Evolutionary conservation across 2,797 vertebrate species (phyloP).

Genomic region (Chloroceryle inda): DNA sequence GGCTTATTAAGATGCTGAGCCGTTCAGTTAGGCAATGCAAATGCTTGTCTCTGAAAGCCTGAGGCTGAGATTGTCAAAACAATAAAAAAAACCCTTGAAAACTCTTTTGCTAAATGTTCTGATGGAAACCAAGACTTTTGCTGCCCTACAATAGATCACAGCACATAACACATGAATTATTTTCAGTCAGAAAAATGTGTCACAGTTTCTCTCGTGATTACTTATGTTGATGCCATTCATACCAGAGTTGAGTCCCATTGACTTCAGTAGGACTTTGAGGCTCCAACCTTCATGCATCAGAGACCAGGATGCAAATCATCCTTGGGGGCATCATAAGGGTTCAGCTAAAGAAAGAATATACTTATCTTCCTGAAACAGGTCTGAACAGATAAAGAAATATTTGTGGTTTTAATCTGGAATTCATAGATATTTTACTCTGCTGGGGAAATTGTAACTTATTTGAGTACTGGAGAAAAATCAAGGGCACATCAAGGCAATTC

Average conservation of each 20-base stretch:
- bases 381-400: conserved; percentile 15
- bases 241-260: not conserved
- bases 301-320: not conserved
- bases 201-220: not conserved
- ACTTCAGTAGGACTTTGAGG: conserved; percentile 10
- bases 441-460: conserved; percentile 36
- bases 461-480: conserved; percentile 30
- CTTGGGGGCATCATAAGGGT: not conserved
- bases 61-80: not conserved
- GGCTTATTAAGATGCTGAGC: not conserved
- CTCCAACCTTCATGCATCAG: not conserved
- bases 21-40: not conserved
- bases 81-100: not conserved
- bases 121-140: not conserved
- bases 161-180: rapidly evolving
- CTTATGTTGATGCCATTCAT: not conserved
- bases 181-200: not conserved
- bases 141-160: not conserved
- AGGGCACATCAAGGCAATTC: conserved; percentile 20
- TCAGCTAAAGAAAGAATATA: not conserved
- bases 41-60: not conserved
- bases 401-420: conserved; percentile 28
- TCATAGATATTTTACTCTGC: not conserved
- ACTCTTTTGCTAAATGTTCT: not conserved
- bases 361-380: not conserved